Conservation (phyloP, 2,888 invertebrate species). For the Erpobdella octoculata region DNA sequence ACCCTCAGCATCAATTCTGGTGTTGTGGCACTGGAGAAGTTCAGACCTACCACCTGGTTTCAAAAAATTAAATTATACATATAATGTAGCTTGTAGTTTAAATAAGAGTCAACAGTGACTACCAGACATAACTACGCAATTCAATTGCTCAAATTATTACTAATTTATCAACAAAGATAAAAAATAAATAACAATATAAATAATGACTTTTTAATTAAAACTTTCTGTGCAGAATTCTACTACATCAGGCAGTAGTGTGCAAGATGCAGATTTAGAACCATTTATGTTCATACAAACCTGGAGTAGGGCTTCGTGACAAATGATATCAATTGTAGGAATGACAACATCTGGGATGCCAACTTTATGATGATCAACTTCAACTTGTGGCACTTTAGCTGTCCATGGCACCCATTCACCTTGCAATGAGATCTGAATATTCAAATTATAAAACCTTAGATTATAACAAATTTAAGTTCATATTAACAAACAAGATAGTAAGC, state of each 20-base stretch:
- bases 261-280: too few species aligned
- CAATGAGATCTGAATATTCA: conserved; percentile 59
- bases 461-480: neutral
- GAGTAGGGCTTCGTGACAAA: conserved; percentile 87
- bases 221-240: too few species aligned
- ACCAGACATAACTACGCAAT: too few species aligned
- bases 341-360: too few species aligned
- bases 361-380: conserved; percentile 91
- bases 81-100: too few species aligned
- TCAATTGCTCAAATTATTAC: neutral
- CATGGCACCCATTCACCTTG: conserved; percentile 93
- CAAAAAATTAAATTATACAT: too few species aligned
- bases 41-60: conserved; percentile 89
- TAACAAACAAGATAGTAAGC: conserved; percentile 77
- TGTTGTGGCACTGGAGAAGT: conserved; percentile 98
- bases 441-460: neutral
- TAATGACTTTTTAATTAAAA: too few species aligned
- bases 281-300: conserved; percentile 96
- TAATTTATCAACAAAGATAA: too few species aligned
- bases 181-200: too few species aligned
- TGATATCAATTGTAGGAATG: conserved; percentile 96
- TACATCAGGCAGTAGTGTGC: conserved; percentile 97
- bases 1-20: conserved; percentile 94
- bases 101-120: neutral
- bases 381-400: conserved; percentile 94